Conservation (phyloP, 2,797 vertebrate genomes). For the Anas georgica region DNA sequence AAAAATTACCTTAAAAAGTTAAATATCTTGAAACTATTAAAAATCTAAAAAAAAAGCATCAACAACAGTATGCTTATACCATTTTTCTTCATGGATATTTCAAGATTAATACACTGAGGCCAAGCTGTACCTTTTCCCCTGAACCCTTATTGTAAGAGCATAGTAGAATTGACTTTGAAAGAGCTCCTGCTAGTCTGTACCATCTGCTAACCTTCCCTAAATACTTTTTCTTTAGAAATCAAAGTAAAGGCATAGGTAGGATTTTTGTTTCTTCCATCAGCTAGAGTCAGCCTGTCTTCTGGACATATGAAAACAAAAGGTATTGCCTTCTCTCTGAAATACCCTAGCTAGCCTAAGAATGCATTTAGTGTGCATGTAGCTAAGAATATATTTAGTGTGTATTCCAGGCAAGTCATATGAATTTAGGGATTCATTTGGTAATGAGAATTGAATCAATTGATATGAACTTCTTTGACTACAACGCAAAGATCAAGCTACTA, state of each 20-base stretch:
- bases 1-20: background rate
- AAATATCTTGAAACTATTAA: background rate
- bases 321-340: background rate
- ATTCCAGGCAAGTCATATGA: background rate
- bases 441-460: background rate
- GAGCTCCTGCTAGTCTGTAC: background rate
- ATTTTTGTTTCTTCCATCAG: background rate
- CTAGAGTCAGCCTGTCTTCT: background rate
- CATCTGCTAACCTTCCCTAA: background rate
- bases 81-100: background rate
- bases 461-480: background rate
- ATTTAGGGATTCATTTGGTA: background rate
- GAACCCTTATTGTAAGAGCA: background rate
- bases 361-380: too few species aligned
- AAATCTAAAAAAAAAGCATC: background rate
- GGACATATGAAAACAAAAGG: background rate
- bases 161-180: background rate
- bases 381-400: background rate
- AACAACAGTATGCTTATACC: background rate
- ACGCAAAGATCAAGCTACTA: background rate
- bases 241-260: background rate
- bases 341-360: background rate
- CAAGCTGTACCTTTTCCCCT: background rate
- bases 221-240: background rate
- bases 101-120: background rate